phyloP scores from a whole-genome alignment of 1,140 invertebrate species.

The Oppia nitens region DNA sequence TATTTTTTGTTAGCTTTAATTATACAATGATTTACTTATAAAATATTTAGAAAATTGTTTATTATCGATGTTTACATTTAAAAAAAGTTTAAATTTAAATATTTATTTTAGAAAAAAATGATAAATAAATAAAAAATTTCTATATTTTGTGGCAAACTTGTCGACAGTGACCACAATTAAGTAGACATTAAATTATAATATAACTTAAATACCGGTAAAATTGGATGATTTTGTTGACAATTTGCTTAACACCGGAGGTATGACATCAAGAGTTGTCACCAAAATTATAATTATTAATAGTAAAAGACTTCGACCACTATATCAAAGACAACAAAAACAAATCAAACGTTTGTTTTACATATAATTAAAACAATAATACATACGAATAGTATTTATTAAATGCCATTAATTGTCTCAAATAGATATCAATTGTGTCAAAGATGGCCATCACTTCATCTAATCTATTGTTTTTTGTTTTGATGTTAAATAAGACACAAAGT shows the following conservation, averaged over 20 bases:
- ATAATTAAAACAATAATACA: not conserved
- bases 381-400: constrained; percentile 12
- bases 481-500: no score
- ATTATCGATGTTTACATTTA: no score
- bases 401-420: constrained; percentile 52
- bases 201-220: not conserved
- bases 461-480: no score
- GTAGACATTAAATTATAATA: constrained; percentile 3
- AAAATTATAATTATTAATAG: constrained; percentile 40
- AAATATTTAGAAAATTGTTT: no score
- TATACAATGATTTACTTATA: no score
- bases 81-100: no score
- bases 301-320: constrained; percentile 45
- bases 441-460: not conserved
- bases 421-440: not conserved
- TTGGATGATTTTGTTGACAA: constrained; percentile 24
- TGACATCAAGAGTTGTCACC: constrained; percentile 43
- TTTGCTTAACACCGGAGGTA: constrained; percentile 42
- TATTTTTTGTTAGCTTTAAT: no score
- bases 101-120: no score
- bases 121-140: no score
- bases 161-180: no score
- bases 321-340: constrained; percentile 16
- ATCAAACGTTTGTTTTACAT: not conserved
- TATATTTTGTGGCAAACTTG: no score